Evolutionary conservation across 2,888 invertebrate genomes (phyloP), one percentile per base, ranked within the genome.

Genomic region (Teleogryllus oceanicus): DNA sequence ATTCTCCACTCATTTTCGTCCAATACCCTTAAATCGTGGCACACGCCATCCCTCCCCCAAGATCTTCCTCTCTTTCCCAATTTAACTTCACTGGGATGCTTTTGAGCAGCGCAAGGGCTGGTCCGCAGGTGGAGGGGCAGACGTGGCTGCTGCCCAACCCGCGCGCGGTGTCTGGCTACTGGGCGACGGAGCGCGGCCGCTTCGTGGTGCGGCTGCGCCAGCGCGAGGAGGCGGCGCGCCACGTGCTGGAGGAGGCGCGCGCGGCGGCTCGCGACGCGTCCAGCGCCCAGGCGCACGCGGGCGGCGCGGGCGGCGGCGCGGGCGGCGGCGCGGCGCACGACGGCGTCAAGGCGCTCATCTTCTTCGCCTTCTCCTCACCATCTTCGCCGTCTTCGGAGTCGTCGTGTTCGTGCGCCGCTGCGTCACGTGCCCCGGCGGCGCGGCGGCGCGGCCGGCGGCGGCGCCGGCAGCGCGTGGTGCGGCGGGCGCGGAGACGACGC

Each of bases 361-460:
- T 86, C 82, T 86, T 86, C 81, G 84, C 85, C 24, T 83, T 85
- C 49, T 85, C 85, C 82, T 86, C 78, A 84, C 85, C 50, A 85
- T 86, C 62, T 86, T 86, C 81, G 85, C 84, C 20, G 83, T 84
- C n/a, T 85, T 86, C 75, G 86, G 85, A 8, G 81, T 86, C 50
- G 84, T 86, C 51, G 81, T 85, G 78, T 86, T 86, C 82, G 83
- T 85, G 75, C 83, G 85, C 74, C 84, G 85, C 49, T 86, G 85
- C 83, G 86, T 85, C 81, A 85, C 84, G 81, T 85, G 85, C 83
- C 85, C 85, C 74, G 84, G 20, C 83, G 83, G 79, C 81, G 83
- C 81, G 83, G 84, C 74, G 78, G 76, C 75, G 51, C 49, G 49
- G 50, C 74, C 78, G 80, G 50, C 78, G 78, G 50, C 50, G 50